Base-by-base conservation (phyloP, 2,888 invertebrate species). In the Buathra laborator region DNA sequence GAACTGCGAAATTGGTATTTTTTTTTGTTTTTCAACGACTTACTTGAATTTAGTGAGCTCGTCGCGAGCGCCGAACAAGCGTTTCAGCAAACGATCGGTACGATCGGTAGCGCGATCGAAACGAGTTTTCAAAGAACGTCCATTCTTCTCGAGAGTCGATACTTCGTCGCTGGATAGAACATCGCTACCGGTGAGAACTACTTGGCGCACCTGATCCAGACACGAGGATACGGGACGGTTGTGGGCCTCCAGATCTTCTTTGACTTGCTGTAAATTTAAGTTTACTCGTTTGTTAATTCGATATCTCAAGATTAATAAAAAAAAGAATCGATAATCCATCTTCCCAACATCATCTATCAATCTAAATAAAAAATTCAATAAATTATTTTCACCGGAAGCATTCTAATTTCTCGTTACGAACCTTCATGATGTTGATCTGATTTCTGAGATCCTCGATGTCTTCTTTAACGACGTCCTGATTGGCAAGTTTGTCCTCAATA, bases 131-230 rank as follows among this genome's bases (percentile, higher is more conserved):
- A 99, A 94, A 86, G 97, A 97, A 53, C 98, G 96, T 14, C 98
- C 98, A 88, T 97, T 97, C 90, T 97, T 97, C 94, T 98, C 98
- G 87, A 99, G 94, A 32, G 97, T 97, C 46, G 97, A 96, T 48
- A 98, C 97, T 95, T 99, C 98, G 89, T 98, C 98, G 86, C 97
- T 97, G 4, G 98, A 98, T 6, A 99, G 95, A n/a, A 98, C 97
- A 90, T 99, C 98, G 46, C 97, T 97, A 0, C 98, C 98, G 24
- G 98, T 98, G 2, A 98, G 95, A 4, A 98, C 97, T 67, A 99
- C 96, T 92, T 98, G 98, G 79, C 98, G 96, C 10, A 98, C 97
- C 95, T 98, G 98, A 92, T 98, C 98, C 75, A 98, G 95, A 90
- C 98, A 98, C 46, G 97, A 96, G 29, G 97, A 96, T 14, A 98